Base-by-base conservation (phyloP, 2,888 invertebrate species). In the Hyppa rectilinea region DNA sequence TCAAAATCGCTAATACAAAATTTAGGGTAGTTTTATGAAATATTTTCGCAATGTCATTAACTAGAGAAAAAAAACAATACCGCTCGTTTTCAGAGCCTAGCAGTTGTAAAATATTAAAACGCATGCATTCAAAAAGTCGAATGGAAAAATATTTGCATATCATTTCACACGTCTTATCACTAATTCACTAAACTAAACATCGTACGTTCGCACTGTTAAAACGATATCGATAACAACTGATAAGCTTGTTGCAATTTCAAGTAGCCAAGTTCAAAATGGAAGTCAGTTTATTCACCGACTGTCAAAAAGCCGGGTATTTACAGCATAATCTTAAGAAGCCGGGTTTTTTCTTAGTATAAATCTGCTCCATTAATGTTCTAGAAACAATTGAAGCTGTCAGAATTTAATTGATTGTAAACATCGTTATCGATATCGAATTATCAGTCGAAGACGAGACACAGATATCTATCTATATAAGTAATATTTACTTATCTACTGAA, bases 361-460 rank as follows among this genome's bases (percentile, higher is more conserved):
- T 56, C 55, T 50, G 26, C 31, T 34, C 9, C 14, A 50, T 36
- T 38, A n/a, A 50, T 17, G 36, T 61, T 78, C 40, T 56, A 55
- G 72, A 49, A 74, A 45, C 9, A 59, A 55, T 38, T 23, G 20
- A 74, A 61, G 23, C 23, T 20, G 9, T 40, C 17, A 52, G 29
- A n/a, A 49, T 60, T 34, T 14, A 5, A 62, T 45, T 23, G 47
- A 56, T 71, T 49, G 63, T n/a, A 43, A 75, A 31, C 45, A 73
- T 71, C 79, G 75, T 82, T 83, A 80, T 80, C 62, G 81, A 76
- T 76, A 76, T 73, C 73, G 62, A 60, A 59, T 68, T 73, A 83
- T 65, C 81, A 76, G 75, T 62, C 49, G 56, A 66, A 43, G 34
- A 31, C 53, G 47, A 81, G 50, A 61, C 66, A 82, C 49, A 56